phyloP scores from a whole-genome alignment of 1,140 invertebrate species.

The Colletes latitarsis region DNA sequence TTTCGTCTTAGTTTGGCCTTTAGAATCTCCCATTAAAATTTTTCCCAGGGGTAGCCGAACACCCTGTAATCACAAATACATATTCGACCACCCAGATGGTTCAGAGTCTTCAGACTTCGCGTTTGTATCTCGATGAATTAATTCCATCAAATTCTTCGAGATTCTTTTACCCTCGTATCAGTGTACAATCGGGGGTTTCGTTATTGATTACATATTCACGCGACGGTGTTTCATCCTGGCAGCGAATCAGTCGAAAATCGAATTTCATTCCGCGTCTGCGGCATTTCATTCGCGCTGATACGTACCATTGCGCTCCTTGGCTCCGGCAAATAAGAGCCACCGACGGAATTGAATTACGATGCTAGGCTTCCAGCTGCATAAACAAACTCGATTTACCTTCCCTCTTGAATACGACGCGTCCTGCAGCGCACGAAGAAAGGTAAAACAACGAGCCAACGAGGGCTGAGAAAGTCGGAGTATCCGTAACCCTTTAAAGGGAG shows the following conservation, averaged over 20 bases:
- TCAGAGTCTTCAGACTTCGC: no score
- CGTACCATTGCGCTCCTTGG: not conserved
- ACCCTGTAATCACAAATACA: no score
- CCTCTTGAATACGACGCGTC: not conserved
- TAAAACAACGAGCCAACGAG: not conserved
- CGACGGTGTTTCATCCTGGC: not conserved
- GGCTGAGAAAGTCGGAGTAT: no score
- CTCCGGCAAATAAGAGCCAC: constrained; percentile 5
- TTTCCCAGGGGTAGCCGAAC: no score
- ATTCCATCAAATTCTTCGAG: no score
- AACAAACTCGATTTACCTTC: constrained; percentile 33
- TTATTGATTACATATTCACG: constrained; percentile 1
- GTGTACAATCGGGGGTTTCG: not conserved
- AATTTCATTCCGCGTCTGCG: not conserved
- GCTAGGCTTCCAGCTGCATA: constrained; percentile 14
- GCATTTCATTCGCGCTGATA: not conserved
- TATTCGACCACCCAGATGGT: no score
- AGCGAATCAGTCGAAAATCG: constrained; percentile 3
- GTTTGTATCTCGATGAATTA: no score
- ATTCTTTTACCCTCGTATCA: no score
- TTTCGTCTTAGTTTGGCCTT: no score
- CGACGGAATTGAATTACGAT: constrained; percentile 14
- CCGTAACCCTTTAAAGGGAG: not conserved
- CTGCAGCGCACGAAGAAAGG: not conserved
- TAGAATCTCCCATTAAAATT: no score